Conservation (phyloP, 2,888 invertebrate genomes). For the Aromia moschata region DNA sequence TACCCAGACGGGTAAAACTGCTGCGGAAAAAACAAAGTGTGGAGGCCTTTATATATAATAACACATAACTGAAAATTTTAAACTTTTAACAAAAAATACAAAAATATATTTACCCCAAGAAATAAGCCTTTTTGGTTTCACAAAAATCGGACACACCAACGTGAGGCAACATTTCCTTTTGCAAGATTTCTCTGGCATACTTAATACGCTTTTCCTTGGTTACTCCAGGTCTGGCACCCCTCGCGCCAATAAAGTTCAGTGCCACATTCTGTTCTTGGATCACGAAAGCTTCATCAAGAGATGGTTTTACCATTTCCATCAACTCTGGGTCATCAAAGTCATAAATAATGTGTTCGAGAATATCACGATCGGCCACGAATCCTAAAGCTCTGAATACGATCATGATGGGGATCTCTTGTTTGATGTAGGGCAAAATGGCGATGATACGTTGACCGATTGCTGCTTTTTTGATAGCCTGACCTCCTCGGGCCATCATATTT, state of each 20-base stretch:
- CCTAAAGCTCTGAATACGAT: constrained; percentile 98
- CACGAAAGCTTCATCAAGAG: constrained; percentile 98
- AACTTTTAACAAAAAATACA: no score
- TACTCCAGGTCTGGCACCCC: constrained; percentile 97
- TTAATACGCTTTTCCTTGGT: constrained; percentile 99
- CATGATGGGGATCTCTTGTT: constrained; percentile 99
- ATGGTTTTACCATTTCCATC: constrained; percentile 99
- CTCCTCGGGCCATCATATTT: constrained; percentile 99
- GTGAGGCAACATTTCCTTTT: constrained; percentile 99
- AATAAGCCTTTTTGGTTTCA: constrained; percentile 99
- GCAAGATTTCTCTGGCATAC: constrained; percentile 98
- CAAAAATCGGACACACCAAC: constrained; percentile 99
- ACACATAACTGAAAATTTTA: no score
- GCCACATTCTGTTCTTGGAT: constrained; percentile 99
- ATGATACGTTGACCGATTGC: constrained; percentile 99
- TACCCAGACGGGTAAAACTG: no score
- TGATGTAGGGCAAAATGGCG: constrained; percentile 97
- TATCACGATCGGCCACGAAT: constrained; percentile 99
- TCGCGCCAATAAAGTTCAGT: constrained; percentile 96
- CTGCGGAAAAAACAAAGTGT: no score
- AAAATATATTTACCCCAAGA: constrained; percentile 74
- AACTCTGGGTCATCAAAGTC: constrained; percentile 99
- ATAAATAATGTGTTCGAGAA: constrained; percentile 99
- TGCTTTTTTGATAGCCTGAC: constrained; percentile 98
- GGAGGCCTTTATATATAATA: no score